Evolutionary conservation across 2,797 vertebrate genomes (phyloP), one percentile per base, ranked within the genome.

Genomic region (Gambelia wislizenii): DNA sequence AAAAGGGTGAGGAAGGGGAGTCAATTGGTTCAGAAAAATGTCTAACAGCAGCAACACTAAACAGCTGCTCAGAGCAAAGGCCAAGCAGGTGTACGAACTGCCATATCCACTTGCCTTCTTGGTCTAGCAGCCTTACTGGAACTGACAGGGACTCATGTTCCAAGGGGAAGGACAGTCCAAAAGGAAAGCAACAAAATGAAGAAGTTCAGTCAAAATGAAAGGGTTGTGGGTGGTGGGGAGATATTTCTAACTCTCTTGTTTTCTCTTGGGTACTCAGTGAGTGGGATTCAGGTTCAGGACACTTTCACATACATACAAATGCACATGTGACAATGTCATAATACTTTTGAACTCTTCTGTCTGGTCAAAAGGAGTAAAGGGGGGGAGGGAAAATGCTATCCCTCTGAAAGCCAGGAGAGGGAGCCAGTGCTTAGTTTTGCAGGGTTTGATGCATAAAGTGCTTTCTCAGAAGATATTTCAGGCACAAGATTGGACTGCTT

Each of bases 391-490:
- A 0, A 0, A 87, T 75, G 91, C 90, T 93, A 90, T 93, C 70
- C 93, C 94, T 95, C 92, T 88, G 91, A 80, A 86, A 94, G 87
- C 92, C 91, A 92, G 91, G 94, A 82, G 90, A 91, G 44, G 92
- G 91, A 91, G 89, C 80, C 75, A 91, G 92, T 92, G 93, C 92
- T 94, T 94, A 77, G 8, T 88, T 83, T 92, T 78, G 89, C 87
- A 96, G 97, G 95, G 93, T 96, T 67, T 95, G 97, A 96, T 78
- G 89, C 94, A 91, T 98, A 98, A 97, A 98, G 98, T 98, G 98
- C 98, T 97, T 98, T 98, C 93, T 96, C 90, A 44, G 92, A 89
- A 91, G 94, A 92, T 92, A 7, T 94, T 76, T 93, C 92, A 96
- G 96, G 96, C 95, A 96, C 95, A 95, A 94, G 93, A 93, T 79